phyloP scores from a whole-genome alignment of 2,888 invertebrate species.

The Acronicta leporina region DNA sequence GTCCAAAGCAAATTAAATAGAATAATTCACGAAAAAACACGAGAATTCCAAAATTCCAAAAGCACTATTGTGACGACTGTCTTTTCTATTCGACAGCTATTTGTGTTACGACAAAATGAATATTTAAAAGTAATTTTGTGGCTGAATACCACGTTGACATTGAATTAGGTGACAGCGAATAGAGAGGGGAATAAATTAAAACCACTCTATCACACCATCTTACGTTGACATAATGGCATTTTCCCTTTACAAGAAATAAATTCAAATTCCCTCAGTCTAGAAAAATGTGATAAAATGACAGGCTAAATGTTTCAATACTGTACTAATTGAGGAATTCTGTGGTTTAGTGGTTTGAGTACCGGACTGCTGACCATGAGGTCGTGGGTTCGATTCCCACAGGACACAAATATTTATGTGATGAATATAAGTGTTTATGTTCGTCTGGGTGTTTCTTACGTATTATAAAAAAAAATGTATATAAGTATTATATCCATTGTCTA shows the following conservation, averaged over 20 bases:
- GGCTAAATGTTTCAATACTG: no score
- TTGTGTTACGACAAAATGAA: conserved; percentile 47
- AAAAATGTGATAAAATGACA: conserved; percentile 39
- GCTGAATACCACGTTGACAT: conserved; percentile 53
- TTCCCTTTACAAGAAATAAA: conserved; percentile 49
- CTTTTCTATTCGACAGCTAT: conserved; percentile 39
- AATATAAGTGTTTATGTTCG: no score
- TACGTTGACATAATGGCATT: conserved; percentile 54
- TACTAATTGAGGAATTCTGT: no score
- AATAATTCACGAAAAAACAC: conserved; percentile 9
- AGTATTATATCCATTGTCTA: no score
- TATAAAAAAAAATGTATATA: no score
- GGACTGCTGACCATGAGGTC: no score
- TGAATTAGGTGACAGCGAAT: conserved; percentile 54
- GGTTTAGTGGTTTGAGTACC: no score
- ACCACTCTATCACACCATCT: conserved; percentile 63
- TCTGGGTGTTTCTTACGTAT: no score
- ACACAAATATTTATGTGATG: no score
- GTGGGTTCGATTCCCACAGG: no score
- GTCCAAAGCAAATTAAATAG: conserved; percentile 8
- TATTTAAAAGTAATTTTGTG: conserved; percentile 59
- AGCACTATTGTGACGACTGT: not conserved
- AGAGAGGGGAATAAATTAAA: conserved; percentile 63
- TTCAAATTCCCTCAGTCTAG: no score
- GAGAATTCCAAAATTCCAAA: not conserved